phyloP scores from a whole-genome alignment of 2,888 invertebrate genomes.

The Ryuthela nishihirai region DNA sequence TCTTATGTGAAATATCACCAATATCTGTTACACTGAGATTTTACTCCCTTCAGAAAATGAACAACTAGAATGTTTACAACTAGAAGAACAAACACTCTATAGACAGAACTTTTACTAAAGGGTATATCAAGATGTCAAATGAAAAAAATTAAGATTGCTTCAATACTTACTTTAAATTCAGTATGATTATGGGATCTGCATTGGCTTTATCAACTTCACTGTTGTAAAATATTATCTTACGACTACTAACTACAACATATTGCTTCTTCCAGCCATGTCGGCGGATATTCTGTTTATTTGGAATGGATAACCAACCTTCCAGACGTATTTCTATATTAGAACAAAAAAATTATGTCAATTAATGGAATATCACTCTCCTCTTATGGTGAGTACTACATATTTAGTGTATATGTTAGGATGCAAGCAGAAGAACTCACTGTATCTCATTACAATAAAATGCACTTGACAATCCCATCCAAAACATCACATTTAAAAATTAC shows the following conservation, averaged over 20 bases:
- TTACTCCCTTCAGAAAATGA: not conserved
- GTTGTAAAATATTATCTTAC: constrained; percentile 96
- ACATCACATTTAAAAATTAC: too few relatives aligned
- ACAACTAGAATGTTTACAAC: too few relatives aligned
- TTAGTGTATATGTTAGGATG: too few relatives aligned
- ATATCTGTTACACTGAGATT: not conserved
- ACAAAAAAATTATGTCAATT: not conserved
- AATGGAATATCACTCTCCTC: too few relatives aligned
- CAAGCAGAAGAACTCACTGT: too few relatives aligned
- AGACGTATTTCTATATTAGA: constrained; percentile 54
- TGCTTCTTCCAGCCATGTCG: constrained; percentile 96
- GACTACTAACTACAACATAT: constrained; percentile 93
- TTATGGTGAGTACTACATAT: too few relatives aligned
- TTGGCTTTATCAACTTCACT: constrained; percentile 90
- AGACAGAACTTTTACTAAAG: too few relatives aligned
- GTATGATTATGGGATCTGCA: constrained; percentile 87
- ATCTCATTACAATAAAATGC: too few relatives aligned
- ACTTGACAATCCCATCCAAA: too few relatives aligned
- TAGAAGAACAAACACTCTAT: too few relatives aligned
- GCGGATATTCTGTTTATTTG: constrained; percentile 90
- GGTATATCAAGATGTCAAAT: too few relatives aligned
- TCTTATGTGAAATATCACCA: not conserved
- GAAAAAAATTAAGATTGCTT: not conserved
- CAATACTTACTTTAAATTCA: constrained; percentile 80
- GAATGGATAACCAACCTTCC: constrained; percentile 94